phyloP scores from a whole-genome alignment of 2,888 invertebrate genomes.

The Acanthoscelides obtectus region DNA sequence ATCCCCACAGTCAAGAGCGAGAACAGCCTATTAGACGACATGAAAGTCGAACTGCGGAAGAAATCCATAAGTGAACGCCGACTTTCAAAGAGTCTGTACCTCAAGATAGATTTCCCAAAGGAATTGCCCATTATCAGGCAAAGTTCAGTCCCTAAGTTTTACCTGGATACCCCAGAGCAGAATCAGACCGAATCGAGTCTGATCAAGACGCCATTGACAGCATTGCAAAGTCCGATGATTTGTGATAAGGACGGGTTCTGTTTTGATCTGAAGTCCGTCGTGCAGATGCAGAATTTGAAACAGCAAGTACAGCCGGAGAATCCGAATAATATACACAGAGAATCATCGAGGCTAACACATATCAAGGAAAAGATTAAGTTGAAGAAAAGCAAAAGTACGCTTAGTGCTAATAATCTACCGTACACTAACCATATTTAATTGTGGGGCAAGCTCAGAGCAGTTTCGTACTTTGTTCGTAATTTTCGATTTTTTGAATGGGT shows the following conservation, averaged over 20 bases:
- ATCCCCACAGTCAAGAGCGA: slow-evolving; percentile 12
- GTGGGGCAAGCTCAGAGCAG: too few species aligned
- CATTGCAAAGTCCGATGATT: slow-evolving; percentile 40
- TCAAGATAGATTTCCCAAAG: slow-evolving; percentile 35
- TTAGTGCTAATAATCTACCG: slow-evolving; percentile 28
- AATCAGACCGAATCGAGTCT: slow-evolving; percentile 37
- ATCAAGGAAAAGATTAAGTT: slow-evolving; percentile 36
- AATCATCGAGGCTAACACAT: slow-evolving; percentile 26
- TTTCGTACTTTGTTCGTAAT: too few species aligned
- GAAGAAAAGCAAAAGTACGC: slow-evolving; percentile 31
- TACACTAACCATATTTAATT: slow-evolving; percentile 29
- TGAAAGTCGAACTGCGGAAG: slow-evolving; percentile 31
- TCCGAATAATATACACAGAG: slow-evolving; percentile 17
- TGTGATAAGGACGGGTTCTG: slow-evolving; percentile 24
- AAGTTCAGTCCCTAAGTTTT: slow-evolving; percentile 46
- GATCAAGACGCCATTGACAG: slow-evolving; percentile 30
- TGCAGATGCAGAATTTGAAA: slow-evolving; percentile 43
- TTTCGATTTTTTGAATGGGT: too few species aligned
- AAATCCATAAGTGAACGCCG: slow-evolving; percentile 42
- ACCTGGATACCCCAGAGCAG: slow-evolving; percentile 42
- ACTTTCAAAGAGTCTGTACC: slow-evolving; percentile 40
- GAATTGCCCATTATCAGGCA: slow-evolving; percentile 45
- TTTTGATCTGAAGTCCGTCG: slow-evolving; percentile 45
- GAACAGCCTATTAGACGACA: slow-evolving; percentile 9
- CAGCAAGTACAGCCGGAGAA: slow-evolving; percentile 14